Evolutionary conservation across 1,140 invertebrate species (phyloP).

Genomic region (Drosophila pectinifera): DNA sequence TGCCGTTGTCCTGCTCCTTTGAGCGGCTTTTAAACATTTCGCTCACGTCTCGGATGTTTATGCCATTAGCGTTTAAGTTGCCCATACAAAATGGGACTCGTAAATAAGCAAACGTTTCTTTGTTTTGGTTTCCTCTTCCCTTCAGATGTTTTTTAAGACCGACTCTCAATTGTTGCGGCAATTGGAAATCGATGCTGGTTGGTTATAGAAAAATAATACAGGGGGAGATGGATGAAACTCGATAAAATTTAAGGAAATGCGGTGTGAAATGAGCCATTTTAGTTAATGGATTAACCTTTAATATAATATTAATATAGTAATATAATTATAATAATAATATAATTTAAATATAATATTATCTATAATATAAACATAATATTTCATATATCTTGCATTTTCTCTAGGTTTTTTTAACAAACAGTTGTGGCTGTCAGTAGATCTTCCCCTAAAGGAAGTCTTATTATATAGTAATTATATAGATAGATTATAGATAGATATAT

Average conservation of each 20-base stretch:
- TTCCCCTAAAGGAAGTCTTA: too few relatives aligned
- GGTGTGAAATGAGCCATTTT: background rate
- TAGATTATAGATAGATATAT: too few relatives aligned
- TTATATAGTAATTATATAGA: too few relatives aligned
- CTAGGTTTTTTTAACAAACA: too few relatives aligned
- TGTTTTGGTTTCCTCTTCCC: constrained; percentile 20
- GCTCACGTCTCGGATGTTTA: constrained; percentile 80
- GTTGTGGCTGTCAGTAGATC: too few relatives aligned
- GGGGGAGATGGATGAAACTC: background rate
- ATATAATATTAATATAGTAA: too few relatives aligned
- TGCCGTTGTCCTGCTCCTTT: constrained; percentile 36
- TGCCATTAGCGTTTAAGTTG: constrained; percentile 83
- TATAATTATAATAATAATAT: too few relatives aligned
- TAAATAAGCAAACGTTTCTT: constrained; percentile 68
- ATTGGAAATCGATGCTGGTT: constrained; percentile 62
- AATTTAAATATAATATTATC: too few relatives aligned
- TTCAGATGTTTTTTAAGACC: background rate
- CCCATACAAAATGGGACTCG: constrained; percentile 78
- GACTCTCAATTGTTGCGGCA: constrained; percentile 11
- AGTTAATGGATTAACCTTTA: too few relatives aligned
- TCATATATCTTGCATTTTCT: too few relatives aligned
- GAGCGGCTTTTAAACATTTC: constrained; percentile 67
- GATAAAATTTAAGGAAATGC: constrained; percentile 26
- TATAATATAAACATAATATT: too few relatives aligned
- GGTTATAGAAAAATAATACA: constrained; percentile 35